phyloP scores from a whole-genome alignment of 2,888 invertebrate species.

The Laothoe populi region DNA sequence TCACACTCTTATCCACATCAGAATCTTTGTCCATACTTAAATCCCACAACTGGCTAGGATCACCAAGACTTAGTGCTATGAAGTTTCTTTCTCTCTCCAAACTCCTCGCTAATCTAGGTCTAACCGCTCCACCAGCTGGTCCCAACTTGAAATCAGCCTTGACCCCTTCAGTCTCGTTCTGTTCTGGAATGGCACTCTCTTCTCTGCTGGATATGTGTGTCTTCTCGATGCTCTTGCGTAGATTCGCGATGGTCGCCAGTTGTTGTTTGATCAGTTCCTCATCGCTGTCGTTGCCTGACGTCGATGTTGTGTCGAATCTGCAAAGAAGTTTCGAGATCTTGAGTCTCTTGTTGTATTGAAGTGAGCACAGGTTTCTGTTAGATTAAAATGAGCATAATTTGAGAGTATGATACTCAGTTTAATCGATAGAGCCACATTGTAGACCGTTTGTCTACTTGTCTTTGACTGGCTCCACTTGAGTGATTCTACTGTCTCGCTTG shows the following conservation, averaged over 20 bases:
- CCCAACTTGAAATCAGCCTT: constrained; percentile 88
- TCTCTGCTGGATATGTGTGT: constrained; percentile 74
- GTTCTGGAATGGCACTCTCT: constrained; percentile 72
- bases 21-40: constrained; percentile 77
- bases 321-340: background rate
- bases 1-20: constrained; percentile 84
- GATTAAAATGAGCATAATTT: background rate
- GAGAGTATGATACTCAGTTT: background rate
- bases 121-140: constrained; percentile 76
- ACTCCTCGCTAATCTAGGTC: constrained; percentile 69
- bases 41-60: constrained; percentile 76
- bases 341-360: too few relatives aligned
- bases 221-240: constrained; percentile 76
- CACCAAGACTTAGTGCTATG: constrained; percentile 71
- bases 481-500: too few relatives aligned
- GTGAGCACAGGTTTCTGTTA: background rate
- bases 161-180: constrained; percentile 68
- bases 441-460: background rate
- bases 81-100: constrained; percentile 72
- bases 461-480: too few relatives aligned
- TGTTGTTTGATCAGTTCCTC: constrained; percentile 77
- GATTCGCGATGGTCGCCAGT: constrained; percentile 67
- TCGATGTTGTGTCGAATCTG: constrained; percentile 86
- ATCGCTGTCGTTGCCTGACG: constrained; percentile 88
- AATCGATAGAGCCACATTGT: background rate